A percentile compares a stretch with the other conserved stretches of the same genome.
These are phyloP conservation scores for Conus canariensis DNA, from an alignment of 2,888 invertebrate genomes.

Conservation along the genomic window DNA sequence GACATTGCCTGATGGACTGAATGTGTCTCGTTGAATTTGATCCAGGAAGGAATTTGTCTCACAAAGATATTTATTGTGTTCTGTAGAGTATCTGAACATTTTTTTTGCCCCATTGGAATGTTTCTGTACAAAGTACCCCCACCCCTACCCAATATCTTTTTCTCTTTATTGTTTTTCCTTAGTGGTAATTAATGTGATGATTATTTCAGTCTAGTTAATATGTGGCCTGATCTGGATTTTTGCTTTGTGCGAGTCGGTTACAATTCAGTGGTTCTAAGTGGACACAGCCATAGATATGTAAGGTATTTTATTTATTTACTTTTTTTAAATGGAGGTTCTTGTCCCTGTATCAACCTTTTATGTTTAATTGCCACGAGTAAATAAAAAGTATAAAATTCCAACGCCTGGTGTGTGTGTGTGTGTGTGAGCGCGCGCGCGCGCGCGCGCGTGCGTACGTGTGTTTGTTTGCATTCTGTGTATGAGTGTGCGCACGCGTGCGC, in stretches of 20 bases:
- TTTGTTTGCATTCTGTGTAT: no score
- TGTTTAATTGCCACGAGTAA: neutral
- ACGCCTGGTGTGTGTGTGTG: no score
- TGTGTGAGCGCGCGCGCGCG: neutral
- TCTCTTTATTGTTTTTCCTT: neutral
- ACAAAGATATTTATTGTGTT: neutral
- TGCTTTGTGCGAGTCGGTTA: neutral
- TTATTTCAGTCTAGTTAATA: no score
- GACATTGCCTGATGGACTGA: no score
- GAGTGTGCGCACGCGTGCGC: no score
- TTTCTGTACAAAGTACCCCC: neutral
- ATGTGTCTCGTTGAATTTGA: no score
- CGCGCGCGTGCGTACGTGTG: no score
- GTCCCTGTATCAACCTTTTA: neutral
- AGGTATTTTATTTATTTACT: neutral
- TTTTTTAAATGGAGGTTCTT: neutral
- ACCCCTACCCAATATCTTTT: neutral
- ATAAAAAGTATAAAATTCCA: slow-evolving; percentile 10
- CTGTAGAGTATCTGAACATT: neutral
- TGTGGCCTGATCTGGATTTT: neutral
- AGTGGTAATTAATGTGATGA: no score
- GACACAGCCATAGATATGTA: neutral
- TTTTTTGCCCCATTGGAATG: no score
- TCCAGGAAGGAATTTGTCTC: no score
- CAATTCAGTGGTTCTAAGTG: neutral